Conservation (phyloP, 1,140 invertebrate species). For the Berghia stephanieae region DNA sequence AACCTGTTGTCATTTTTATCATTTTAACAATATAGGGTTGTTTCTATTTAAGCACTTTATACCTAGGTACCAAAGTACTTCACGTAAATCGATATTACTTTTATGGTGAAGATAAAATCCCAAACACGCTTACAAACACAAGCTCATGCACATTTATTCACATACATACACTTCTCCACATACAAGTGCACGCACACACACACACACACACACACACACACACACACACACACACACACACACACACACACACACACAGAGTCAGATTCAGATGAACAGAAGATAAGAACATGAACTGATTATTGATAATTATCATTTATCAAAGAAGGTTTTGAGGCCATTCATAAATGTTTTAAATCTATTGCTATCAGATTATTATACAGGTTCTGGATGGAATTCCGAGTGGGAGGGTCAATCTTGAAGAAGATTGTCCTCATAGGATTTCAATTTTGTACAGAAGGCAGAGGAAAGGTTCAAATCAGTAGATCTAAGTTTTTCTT, state of each 20-base stretch:
- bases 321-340: background rate
- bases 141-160: too few species aligned
- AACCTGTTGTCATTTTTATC: too few species aligned
- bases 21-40: too few species aligned
- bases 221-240: conserved; percentile 13
- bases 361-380: too few species aligned
- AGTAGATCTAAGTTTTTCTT: too few species aligned
- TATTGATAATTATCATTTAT: background rate
- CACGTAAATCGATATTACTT: too few species aligned
- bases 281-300: background rate
- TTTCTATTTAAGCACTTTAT: too few species aligned
- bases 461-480: too few species aligned
- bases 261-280: background rate
- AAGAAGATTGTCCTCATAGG: background rate
- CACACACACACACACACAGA: conserved; percentile 21
- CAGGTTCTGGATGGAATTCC: background rate
- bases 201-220: conserved; percentile 5
- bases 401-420: background rate
- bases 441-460: background rate
- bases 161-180: too few species aligned
- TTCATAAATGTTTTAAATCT: background rate
- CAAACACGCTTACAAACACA: too few species aligned
- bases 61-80: too few species aligned
- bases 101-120: too few species aligned
- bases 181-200: background rate